These are phyloP conservation scores for Ctenoplectra terminalis DNA, from an alignment of 1,140 invertebrate genomes.

Conservation along the genomic window DNA sequence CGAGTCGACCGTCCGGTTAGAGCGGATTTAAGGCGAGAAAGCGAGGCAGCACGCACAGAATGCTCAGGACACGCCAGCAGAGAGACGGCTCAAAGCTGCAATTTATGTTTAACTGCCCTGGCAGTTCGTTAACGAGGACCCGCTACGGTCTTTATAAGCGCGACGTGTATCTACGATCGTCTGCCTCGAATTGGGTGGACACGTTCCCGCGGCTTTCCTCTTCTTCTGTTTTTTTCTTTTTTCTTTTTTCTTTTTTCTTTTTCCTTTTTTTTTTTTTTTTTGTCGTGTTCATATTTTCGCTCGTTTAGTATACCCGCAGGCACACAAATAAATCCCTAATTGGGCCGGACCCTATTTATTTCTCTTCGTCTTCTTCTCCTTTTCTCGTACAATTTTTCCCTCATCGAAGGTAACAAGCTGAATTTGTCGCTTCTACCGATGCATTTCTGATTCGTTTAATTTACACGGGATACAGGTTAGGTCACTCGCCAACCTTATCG, in stretches of 20 bases:
- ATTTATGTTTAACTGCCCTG: slow-evolving; percentile 71
- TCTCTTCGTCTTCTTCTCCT: slow-evolving; percentile 38
- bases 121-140: slow-evolving; percentile 73
- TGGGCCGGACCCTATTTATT: slow-evolving; percentile 70
- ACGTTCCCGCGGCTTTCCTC: slow-evolving; percentile 62
- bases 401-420: slow-evolving; percentile 23
- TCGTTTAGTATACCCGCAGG: slow-evolving; percentile 68
- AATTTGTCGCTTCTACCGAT: slow-evolving; percentile 12
- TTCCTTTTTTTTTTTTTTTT: slow-evolving; percentile 41
- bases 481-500: no score
- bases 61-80: slow-evolving; percentile 33
- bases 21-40: slow-evolving; percentile 69
- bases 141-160: slow-evolving; percentile 71
- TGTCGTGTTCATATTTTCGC: slow-evolving; percentile 67
- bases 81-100: slow-evolving; percentile 67
- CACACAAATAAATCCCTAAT: slow-evolving; percentile 74
- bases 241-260: slow-evolving; percentile 43
- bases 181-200: slow-evolving; percentile 64
- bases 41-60: slow-evolving; percentile 42
- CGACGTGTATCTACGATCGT: slow-evolving; percentile 72
- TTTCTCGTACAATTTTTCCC: neutral
- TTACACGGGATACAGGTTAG: neutral
- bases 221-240: slow-evolving; percentile 47
- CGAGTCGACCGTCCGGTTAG: slow-evolving; percentile 30
- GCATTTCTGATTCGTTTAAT: slow-evolving; percentile 5